Conservation (phyloP, 2,888 invertebrate species). For the Trimorus sp. region DNA sequence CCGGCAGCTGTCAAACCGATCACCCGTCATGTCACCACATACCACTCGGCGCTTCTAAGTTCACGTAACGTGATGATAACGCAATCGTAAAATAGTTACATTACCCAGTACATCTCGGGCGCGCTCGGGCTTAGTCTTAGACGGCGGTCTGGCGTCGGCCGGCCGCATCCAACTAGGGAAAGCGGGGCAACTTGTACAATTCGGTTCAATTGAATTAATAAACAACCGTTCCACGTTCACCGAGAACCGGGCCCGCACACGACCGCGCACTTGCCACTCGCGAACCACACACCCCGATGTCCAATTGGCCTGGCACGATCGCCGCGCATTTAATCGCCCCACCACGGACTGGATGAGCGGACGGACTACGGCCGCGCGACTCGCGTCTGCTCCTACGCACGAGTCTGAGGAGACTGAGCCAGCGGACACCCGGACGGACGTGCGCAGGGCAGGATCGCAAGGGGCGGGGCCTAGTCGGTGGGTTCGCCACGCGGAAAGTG, state of each 20-base stretch:
- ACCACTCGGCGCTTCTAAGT: conserved; percentile 27
- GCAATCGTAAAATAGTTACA: conserved; percentile 13
- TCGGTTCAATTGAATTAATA: too few relatives aligned
- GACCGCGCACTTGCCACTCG: conserved; percentile 37
- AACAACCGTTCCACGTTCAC: too few relatives aligned
- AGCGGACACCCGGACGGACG: conserved; percentile 60
- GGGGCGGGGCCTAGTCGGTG: conserved; percentile 69
- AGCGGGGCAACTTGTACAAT: too few relatives aligned
- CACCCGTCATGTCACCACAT: conserved; percentile 50
- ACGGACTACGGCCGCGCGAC: conserved; percentile 5
- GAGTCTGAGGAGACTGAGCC: conserved; percentile 77
- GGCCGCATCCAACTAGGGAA: too few relatives aligned
- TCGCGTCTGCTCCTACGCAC: conserved; percentile 75
- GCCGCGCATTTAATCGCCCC: conserved; percentile 11
- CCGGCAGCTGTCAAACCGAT: conserved; percentile 46
- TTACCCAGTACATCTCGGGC: conserved; percentile 39
- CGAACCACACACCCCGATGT: conserved; percentile 31
- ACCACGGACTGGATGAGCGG: not conserved
- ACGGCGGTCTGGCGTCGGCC: not conserved
- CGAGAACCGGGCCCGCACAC: not conserved
- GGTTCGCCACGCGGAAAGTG: conserved; percentile 23
- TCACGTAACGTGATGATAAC: conserved; percentile 22
- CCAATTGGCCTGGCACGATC: conserved; percentile 5
- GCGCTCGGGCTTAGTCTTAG: not conserved
- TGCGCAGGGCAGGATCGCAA: conserved; percentile 70